These are phyloP conservation scores for Bacillus rossius DNA, from an alignment of 1,140 invertebrate genomes.

Conservation along the genomic window DNA sequence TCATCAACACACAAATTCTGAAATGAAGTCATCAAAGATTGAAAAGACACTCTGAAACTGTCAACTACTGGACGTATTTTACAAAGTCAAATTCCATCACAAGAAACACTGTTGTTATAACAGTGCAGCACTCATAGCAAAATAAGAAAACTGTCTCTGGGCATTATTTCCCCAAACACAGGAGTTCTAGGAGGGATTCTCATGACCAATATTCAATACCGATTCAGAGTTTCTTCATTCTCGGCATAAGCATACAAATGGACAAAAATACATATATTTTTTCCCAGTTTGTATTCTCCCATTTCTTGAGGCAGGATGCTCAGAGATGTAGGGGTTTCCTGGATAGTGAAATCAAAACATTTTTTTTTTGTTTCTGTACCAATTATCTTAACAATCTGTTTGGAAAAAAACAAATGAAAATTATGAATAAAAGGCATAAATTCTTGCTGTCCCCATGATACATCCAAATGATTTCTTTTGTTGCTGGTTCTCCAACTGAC, in stretches of 20 bases:
- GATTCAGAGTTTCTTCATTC: slow-evolving; percentile 22
- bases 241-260: slow-evolving; percentile 19
- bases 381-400: slow-evolving; percentile 5
- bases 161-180: slow-evolving; percentile 20
- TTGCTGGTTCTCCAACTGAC: no score
- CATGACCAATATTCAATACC: slow-evolving; percentile 21
- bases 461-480: no score
- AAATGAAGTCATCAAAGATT: slow-evolving; percentile 18
- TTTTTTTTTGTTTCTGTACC: slow-evolving; percentile 10
- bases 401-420: no score
- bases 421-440: no score
- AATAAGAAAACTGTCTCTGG: slow-evolving; percentile 7
- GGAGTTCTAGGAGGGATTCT: slow-evolving; percentile 11
- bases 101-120: slow-evolving; percentile 10
- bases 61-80: slow-evolving; percentile 20
- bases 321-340: not conserved
- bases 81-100: not conserved
- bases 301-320: slow-evolving; percentile 5
- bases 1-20: no score
- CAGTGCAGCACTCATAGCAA: slow-evolving; percentile 22
- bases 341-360: no score
- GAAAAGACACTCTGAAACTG: slow-evolving; percentile 12
- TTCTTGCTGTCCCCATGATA: no score
- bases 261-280: slow-evolving; percentile 23
- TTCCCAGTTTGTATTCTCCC: not conserved